These are phyloP conservation scores for Galbula dea DNA, from an alignment of 2,113 vertebrate species.

Conservation along the genomic window DNA sequence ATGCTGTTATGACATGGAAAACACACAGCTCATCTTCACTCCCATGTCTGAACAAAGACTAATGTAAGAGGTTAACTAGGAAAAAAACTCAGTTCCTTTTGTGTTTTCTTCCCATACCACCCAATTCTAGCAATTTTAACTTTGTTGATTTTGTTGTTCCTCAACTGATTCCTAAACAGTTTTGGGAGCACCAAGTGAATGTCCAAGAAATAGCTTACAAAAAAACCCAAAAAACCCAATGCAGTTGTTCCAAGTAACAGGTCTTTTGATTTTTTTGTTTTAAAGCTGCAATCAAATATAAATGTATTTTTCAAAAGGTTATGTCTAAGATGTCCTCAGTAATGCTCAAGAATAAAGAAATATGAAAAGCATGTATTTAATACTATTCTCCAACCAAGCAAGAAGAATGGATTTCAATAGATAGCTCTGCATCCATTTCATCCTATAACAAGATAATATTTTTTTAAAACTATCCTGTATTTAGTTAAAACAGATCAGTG, in stretches of 20 bases:
- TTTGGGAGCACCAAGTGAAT: neutral
- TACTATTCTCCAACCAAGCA: neutral
- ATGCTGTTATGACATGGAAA: accelerated
- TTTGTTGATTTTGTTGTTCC: neutral
- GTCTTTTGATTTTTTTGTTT: neutral
- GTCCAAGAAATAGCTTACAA: neutral
- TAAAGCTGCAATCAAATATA: neutral
- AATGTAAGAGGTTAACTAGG: neutral
- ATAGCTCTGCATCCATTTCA: neutral
- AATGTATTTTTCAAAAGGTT: neutral
- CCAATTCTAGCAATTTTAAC: neutral
- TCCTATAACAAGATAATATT: too few species aligned
- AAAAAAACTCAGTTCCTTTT: neutral
- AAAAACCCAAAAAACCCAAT: neutral
- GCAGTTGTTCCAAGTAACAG: neutral
- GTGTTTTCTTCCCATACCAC: neutral
- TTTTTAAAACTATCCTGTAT: too few species aligned
- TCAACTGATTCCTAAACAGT: neutral
- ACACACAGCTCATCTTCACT: neutral
- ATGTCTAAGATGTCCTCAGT: neutral
- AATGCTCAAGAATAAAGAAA: neutral
- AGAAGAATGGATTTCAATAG: neutral
- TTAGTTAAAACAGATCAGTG: too few species aligned
- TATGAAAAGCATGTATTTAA: neutral
- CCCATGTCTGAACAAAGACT: neutral